Conservation (phyloP, 2,797 vertebrate species). For the Sebastes melanostomus region DNA sequence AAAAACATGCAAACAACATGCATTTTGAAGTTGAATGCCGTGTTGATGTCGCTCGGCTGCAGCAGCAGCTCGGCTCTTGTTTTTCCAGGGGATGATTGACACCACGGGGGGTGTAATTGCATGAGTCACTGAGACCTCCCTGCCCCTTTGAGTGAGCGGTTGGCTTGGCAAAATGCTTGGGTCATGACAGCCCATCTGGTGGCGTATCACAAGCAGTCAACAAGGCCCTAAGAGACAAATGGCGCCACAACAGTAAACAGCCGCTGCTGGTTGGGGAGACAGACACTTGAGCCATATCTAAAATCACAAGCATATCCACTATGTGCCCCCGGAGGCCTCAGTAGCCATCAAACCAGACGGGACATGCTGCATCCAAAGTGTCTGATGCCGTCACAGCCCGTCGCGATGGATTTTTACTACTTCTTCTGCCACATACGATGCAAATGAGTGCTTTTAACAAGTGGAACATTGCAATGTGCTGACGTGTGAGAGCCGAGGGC, state of each 20-base stretch:
- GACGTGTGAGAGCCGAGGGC: conserved; percentile 1
- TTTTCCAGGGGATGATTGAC: conserved; percentile 63
- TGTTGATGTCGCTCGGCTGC: neutral
- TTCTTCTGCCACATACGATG: neutral
- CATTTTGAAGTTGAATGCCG: neutral
- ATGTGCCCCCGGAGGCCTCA: conserved; percentile 16
- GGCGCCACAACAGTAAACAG: conserved; percentile 47
- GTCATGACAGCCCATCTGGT: conserved; percentile 75
- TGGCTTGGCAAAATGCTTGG: conserved; percentile 57
- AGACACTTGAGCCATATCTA: conserved; percentile 38
- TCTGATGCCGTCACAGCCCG: neutral
- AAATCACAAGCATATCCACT: conserved; percentile 51
- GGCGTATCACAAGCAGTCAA: conserved; percentile 65
- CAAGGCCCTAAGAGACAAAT: conserved; percentile 57
- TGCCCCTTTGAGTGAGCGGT: conserved; percentile 57
- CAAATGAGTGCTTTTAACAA: conserved; percentile 8
- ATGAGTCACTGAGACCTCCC: conserved; percentile 63
- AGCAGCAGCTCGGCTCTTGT: neutral
- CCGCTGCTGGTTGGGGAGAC: conserved; percentile 3
- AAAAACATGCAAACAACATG: conserved; percentile 17
- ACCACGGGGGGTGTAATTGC: conserved; percentile 56
- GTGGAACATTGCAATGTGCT: neutral
- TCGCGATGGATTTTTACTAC: neutral
- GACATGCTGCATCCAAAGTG: neutral
- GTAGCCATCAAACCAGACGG: conserved; percentile 6